Evolutionary conservation across 2,888 invertebrate genomes (phyloP), one percentile per base, ranked within the genome.

Genomic region (Melipona beecheii): DNA sequence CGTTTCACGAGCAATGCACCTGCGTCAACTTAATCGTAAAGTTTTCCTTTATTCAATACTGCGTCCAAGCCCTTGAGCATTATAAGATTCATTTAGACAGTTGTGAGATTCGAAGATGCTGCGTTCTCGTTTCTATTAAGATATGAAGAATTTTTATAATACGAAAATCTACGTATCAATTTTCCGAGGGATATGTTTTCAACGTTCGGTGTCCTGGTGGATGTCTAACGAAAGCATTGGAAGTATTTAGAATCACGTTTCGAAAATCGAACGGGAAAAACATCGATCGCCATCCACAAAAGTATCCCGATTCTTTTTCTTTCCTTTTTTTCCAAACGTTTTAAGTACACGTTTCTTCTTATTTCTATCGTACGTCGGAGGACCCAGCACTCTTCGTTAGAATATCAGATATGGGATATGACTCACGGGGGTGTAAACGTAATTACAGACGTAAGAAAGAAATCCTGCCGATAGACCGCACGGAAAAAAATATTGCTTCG

Each of bases 61-160:
- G 87, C 88, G 87, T 90, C 89, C 89, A 89, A 90, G 91, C 90
- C 87, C 84, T 92, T 91, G 93, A 92, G 92, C 92, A 92, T 92
- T 86, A 68, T 86, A 83, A 86, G 83, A 81, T 86, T 86, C 83
- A 84, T 86, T 79, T 83, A 78, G 65, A 62, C 76, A 68, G 50
- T 71, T 87, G 49, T 76, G 78, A 74, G 73, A 73, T 77, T 81
- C 80, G 83, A 87, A 80, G 75, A 36, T 83, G 78, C 78, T 77
- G 78, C 17, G 49, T 36, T 31, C 64, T 49, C 36, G 24, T 72
- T 54, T 27, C 27, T 54, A 50, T 82, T 50, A 71, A 78, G n/a
- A 27, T 36, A 60, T 54, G 36, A 27, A n/a, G 64, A 54, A 21
- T 4, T 13, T 43, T 17, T 36, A n/a, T n/a, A n/a, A n/a, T n/a